Base-by-base conservation (phyloP, 2,797 vertebrate genomes). In the Furcifer pardalis region DNA sequence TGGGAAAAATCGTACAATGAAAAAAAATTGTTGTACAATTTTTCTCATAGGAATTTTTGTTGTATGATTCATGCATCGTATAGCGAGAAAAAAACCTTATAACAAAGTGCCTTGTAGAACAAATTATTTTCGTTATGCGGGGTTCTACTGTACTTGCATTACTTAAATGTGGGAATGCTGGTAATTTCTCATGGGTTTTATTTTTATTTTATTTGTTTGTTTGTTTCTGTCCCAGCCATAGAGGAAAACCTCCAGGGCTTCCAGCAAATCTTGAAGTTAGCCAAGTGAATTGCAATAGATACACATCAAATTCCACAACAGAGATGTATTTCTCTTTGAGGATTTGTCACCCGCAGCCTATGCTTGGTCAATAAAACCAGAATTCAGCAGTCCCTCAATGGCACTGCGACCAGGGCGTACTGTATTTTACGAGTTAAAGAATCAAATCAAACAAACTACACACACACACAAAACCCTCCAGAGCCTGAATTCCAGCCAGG, bases 171-270 rank as follows among this genome's bases (percentile, higher is more conserved):
- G n/a, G n/a, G n/a, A n/a, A n/a, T n/a, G n/a, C n/a, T n/a, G n/a
- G n/a, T n/a, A n/a, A n/a, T n/a, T n/a, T n/a, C n/a, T n/a, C n/a
- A n/a, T n/a, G n/a, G n/a, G n/a, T n/a, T n/a, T n/a, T n/a, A n/a
- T n/a, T n/a, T n/a, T n/a, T n/a, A n/a, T n/a, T n/a, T n/a, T n/a
- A n/a, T n/a, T n/a, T n/a, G n/a, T n/a, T n/a, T n/a, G n/a, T n/a
- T n/a, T n/a, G n/a, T n/a, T n/a, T 7, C 63, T 21, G 0, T 0
- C 5, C 1, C 1, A 1, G 56, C 8, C 62, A 49, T 23, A 63
- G 21, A 23, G 13, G 59, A 62, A 46, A 80, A 76, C 35, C 35
- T 27, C 56, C 46, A 76, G 59, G 56, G 30, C 30, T 25, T 10
- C 80, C 8, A 42, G 5, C 25, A 49, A 84, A 46, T 60, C 74